Evolutionary conservation across 1,140 invertebrate genomes (phyloP), one percentile per base, ranked within the genome.

Genomic region (Gonatopus flavifemur): DNA sequence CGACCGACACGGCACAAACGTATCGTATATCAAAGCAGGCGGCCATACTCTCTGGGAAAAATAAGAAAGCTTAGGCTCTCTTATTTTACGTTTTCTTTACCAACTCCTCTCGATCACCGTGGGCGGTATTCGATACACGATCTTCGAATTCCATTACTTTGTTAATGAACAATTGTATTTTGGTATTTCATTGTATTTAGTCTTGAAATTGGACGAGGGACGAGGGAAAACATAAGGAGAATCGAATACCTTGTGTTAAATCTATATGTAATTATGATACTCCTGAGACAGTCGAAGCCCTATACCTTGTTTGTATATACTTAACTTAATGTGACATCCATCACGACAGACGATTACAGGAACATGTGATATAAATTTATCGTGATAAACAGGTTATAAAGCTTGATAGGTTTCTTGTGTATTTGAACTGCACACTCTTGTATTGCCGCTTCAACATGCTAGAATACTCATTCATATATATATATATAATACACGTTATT

Each of bases 311-410:
- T n/a, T n/a, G n/a, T n/a, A n/a, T n/a, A n/a, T 57, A 62, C 55
- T 66, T 65, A 61, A 65, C 58, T 50, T 57, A 63, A 54, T 57
- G 54, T 51, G 60, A 65, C 62, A 64, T 57, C 55, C 60, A 52
- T 55, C 53, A 49, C 38, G 56, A 51, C 59, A 45, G 54, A 38
- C 56, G 64, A 58, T 64, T 58, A 59, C 50, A 38, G 35, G 52
- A 65, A 66, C 62, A 64, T 51, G 62, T 55, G 58, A 67, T 65
- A 64, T 60, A 70, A 66, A 69, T 61, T 63, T 67, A 69, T 70
- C 59, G 64, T 69, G 60, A 69, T 70, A 65, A 70, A 70, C 67
- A 67, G 67, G 67, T 69, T 70, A 66, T 62, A 64, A 69, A 66
- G 63, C 50, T 43, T 52, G 66, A 66, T 66, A 66, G 64, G 53